Base-by-base conservation (phyloP, 2,797 vertebrate species). In the Danio jaintianensis region DNA sequence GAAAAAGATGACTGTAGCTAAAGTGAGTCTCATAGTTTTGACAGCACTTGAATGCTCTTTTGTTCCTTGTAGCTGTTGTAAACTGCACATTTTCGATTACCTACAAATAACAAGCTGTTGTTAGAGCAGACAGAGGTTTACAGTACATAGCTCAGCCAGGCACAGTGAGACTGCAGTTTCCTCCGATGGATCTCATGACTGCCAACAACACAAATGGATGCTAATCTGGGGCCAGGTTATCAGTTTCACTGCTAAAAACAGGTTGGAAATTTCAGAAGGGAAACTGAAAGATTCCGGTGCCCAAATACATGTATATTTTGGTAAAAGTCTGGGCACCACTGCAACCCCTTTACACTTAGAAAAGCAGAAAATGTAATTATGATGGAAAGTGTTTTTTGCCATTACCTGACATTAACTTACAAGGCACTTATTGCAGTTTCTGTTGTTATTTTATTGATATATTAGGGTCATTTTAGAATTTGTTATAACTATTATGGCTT, bases 21-120 rank as follows among this genome's bases (percentile, higher is more conserved):
- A 11, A n/a, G 18, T 64, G 47, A 59, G 47, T 52, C 42, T 3
- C 7, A 8, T 48, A 43, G 43, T 59, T 47, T 59, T 59, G 67
- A 79, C 56, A 79, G 66, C 15, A 73, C 45, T 78, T 15, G 0
- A 13, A 45, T 74, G 78, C 42, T 81, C 64, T 64, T 79, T 72
- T 48, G 48, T 66, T 42, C 55, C 16, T 10, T 6, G 3, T 4
- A 13, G 43, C 66, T n/a, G 3, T 70, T 78, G 70, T 42, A 70
- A 78, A 62, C 43, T 20, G 56, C 66, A 70, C 56, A 70, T 69
- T 70, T 62, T 66, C 47, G 29, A 79, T 43, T 61, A 8, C 56
- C 52, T 9, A 22, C 66, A 61, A 70, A 70, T 36, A 79, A 70
- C 66, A 70, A 68, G 29, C 52, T 58, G 40, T 50, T 11, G 52